These are phyloP conservation scores for Polydrusus tereticollis DNA, from an alignment of 2,888 invertebrate species.

Conservation along the genomic window DNA sequence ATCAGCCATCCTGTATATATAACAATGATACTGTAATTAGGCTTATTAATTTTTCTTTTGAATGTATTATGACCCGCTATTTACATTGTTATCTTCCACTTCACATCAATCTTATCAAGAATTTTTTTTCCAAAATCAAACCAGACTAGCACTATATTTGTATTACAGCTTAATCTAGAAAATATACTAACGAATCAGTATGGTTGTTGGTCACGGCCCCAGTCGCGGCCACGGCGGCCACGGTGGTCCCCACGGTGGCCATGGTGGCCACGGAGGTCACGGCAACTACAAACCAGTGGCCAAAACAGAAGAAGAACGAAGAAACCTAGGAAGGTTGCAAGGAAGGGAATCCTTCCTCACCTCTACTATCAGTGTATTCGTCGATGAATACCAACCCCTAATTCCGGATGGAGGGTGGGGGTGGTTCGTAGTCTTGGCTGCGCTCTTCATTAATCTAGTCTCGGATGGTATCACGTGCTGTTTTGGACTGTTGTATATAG, in stretches of 20 bases:
- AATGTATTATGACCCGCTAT: not conserved
- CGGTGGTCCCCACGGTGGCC: constrained; percentile 18
- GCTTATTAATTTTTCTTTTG: too few species aligned
- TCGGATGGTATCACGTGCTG: constrained; percentile 95
- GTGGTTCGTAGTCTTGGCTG: constrained; percentile 90
- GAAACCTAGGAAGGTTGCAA: constrained; percentile 48
- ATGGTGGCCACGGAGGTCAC: constrained; percentile 14
- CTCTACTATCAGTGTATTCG: constrained; percentile 53
- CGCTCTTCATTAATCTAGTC: constrained; percentile 88
- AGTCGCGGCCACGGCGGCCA: constrained; percentile 14
- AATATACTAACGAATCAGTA: not conserved
- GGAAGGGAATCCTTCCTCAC: constrained; percentile 54
- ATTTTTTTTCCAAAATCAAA: not conserved
- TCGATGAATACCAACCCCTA: constrained; percentile 65
- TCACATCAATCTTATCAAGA: not conserved
- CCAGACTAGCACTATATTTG: not conserved
- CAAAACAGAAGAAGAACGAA: constrained; percentile 26
- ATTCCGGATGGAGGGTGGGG: constrained; percentile 90
- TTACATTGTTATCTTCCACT: not conserved
- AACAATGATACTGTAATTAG: too few species aligned
- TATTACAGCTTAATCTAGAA: not conserved
- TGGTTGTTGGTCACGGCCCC: constrained; percentile 36
- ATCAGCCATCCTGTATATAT: too few species aligned
- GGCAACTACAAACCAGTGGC: constrained; percentile 29
- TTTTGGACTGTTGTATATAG: constrained; percentile 89